These are phyloP conservation scores for Caerostris darwini DNA, from an alignment of 1,140 invertebrate genomes.

Conservation along the genomic window DNA sequence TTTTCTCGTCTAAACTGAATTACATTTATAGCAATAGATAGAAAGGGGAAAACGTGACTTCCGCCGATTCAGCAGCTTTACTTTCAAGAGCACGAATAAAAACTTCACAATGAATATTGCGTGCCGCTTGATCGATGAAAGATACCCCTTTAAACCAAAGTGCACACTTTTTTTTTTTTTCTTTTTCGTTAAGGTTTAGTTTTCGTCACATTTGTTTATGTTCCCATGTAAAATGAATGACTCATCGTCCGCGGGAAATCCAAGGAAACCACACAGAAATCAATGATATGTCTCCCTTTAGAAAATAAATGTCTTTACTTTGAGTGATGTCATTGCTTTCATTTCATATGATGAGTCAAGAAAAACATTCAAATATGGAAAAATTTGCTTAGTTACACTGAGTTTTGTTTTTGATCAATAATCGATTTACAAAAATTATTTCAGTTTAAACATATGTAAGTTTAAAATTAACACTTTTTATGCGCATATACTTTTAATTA, in stretches of 20 bases:
- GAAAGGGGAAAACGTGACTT: not conserved
- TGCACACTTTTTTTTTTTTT: not conserved
- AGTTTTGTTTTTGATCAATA: no score
- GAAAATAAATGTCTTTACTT: not conserved
- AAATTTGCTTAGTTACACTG: no score
- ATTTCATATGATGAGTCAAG: not conserved
- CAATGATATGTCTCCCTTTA: not conserved
- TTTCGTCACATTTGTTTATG: not conserved
- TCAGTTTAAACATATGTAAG: no score
- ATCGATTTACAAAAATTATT: no score
- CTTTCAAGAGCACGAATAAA: not conserved
- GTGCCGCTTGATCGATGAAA: not conserved
- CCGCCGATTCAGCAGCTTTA: not conserved
- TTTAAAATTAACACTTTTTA: no score
- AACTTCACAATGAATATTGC: not conserved
- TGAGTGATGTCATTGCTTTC: not conserved
- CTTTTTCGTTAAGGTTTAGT: not conserved
- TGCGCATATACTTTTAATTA: no score
- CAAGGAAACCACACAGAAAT: slow-evolving; percentile 1
- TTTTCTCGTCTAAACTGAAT: no score
- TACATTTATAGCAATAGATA: not conserved
- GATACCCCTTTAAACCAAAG: not conserved
- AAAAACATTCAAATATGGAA: not conserved
- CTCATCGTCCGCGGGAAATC: not conserved
- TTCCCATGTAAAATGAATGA: not conserved